These are phyloP conservation scores for Gortyna flavago DNA, from an alignment of 2,888 invertebrate genomes.

Conservation along the genomic window DNA sequence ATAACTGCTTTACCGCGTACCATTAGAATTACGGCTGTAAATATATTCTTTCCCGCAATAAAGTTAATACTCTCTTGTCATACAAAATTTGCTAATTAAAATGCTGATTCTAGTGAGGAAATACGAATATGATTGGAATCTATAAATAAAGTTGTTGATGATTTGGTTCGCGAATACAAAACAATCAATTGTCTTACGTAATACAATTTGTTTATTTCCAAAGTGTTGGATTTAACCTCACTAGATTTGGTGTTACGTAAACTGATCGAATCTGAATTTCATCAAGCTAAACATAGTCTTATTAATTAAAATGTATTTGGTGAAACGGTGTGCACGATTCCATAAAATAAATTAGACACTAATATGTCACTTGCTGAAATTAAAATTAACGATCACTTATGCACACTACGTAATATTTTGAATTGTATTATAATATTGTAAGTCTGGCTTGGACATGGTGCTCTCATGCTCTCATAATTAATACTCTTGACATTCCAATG, in stretches of 20 bases:
- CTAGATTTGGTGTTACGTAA: constrained; percentile 61
- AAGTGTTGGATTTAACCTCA: constrained; percentile 36
- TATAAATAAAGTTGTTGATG: constrained; percentile 39
- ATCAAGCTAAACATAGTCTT: constrained; percentile 35
- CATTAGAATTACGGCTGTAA: constrained; percentile 24
- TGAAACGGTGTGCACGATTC: not conserved
- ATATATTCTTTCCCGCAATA: constrained; percentile 9
- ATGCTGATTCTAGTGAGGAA: constrained; percentile 55
- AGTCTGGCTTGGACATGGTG: constrained; percentile 57
- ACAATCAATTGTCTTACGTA: constrained; percentile 49
- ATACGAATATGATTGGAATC: constrained; percentile 36
- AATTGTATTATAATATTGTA: constrained; percentile 42
- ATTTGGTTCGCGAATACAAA: constrained; percentile 28
- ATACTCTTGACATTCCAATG: constrained; percentile 30
- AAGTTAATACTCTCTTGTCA: constrained; percentile 48
- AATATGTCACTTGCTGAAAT: constrained; percentile 50
- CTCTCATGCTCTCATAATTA: too few species aligned
- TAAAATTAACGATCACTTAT: constrained; percentile 42
- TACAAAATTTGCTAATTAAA: constrained; percentile 34
- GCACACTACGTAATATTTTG: constrained; percentile 27
- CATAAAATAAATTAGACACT: constrained; percentile 1
- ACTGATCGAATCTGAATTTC: constrained; percentile 60
- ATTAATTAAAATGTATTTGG: not conserved
- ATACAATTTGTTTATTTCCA: constrained; percentile 44
- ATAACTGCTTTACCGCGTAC: constrained; percentile 30